A percentile compares a stretch with the other conserved stretches of the same genome.
Evolutionary conservation across 2,888 invertebrate species (phyloP).

Genomic region (Lithophane ornitopus): DNA sequence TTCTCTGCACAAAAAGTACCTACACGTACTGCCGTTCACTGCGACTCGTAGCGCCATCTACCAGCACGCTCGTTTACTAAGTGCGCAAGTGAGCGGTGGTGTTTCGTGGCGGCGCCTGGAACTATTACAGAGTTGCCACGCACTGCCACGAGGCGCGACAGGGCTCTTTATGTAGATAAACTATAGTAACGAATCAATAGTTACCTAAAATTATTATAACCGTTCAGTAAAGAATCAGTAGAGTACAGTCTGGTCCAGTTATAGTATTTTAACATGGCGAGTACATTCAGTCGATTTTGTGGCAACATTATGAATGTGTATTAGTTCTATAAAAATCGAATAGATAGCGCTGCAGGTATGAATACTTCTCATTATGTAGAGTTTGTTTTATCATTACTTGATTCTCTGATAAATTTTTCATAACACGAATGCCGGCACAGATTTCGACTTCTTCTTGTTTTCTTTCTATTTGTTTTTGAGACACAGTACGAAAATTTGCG

Average conservation of each 20-base stretch:
- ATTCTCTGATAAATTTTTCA: slow-evolving; percentile 1
- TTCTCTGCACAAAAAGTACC: no score
- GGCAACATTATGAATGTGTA: not conserved
- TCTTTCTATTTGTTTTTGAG: no score
- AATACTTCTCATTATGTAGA: not conserved
- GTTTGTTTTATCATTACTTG: not conserved
- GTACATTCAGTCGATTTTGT: not conserved
- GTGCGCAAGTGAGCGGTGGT: not conserved
- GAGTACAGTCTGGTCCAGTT: not conserved
- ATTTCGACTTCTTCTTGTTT: no score
- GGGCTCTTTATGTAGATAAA: not conserved
- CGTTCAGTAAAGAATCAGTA: not conserved
- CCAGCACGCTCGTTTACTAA: no score
- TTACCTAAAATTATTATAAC: not conserved
- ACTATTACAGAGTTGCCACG: slow-evolving; percentile 14
- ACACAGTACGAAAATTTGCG: no score
- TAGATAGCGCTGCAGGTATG: slow-evolving; percentile 38
- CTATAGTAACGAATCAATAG: not conserved
- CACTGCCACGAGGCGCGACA: not conserved
- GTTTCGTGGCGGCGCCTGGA: not conserved
- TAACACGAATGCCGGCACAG: not conserved
- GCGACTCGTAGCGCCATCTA: slow-evolving; percentile 32
- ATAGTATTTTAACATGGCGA: not conserved
- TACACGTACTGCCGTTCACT: not conserved
- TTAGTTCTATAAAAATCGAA: slow-evolving; percentile 4